phyloP scores from a whole-genome alignment of 2,888 invertebrate genomes.

The Coenonympha arcania region DNA sequence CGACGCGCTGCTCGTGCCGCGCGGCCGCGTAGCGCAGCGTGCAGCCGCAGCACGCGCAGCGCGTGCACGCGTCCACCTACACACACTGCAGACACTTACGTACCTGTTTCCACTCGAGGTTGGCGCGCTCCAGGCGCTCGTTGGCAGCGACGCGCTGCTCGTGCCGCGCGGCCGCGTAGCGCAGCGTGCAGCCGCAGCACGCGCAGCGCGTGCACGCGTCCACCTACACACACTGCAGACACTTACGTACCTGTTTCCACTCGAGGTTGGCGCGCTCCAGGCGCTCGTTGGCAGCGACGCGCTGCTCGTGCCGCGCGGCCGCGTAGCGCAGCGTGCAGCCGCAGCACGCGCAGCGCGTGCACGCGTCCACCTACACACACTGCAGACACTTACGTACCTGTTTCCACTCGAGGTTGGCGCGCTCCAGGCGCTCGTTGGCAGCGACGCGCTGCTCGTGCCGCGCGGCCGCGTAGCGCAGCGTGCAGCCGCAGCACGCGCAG shows the following conservation, averaged over 20 bases:
- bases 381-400: conserved; percentile 52
- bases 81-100: too few relatives aligned
- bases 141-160: too few relatives aligned
- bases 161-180: too few relatives aligned
- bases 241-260: conserved; percentile 85
- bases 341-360: conserved; percentile 56
- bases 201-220: too few relatives aligned
- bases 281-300: conserved; percentile 84
- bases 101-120: too few relatives aligned
- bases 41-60: too few relatives aligned
- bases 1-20: too few relatives aligned
- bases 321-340: conserved; percentile 79
- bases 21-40: too few relatives aligned
- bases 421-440: conserved; percentile 84
- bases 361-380: conserved; percentile 39
- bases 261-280: conserved; percentile 86
- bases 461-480: conserved; percentile 84
- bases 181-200: too few relatives aligned
- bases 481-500: conserved; percentile 64
- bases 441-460: conserved; percentile 84
- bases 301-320: conserved; percentile 85
- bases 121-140: too few relatives aligned
- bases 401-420: conserved; percentile 88
- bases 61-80: too few relatives aligned
- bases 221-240: too few relatives aligned